Evolutionary conservation across 2,888 invertebrate species (phyloP).

Genomic region (Oxyteleia sp.): DNA sequence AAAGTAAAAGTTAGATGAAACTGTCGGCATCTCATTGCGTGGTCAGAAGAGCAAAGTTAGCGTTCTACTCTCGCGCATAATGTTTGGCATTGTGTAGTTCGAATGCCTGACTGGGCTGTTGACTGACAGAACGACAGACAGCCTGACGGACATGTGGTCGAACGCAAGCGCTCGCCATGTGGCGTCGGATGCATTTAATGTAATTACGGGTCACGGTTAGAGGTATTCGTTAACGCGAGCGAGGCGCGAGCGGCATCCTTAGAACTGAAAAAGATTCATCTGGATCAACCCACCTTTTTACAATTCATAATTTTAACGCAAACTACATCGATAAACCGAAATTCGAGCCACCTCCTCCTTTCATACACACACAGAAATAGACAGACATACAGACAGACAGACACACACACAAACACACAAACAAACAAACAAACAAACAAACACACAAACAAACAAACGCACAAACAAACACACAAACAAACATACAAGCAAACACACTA

Average conservation of each 20-base stretch:
- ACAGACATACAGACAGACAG: too few species aligned
- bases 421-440: too few species aligned
- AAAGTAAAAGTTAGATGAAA: slow-evolving; percentile 52
- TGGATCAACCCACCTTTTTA: slow-evolving; percentile 29
- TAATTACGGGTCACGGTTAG: slow-evolving; percentile 76
- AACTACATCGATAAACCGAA: slow-evolving; percentile 7
- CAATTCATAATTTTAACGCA: slow-evolving; percentile 39
- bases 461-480: too few species aligned
- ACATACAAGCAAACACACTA: too few species aligned
- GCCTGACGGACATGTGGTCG: slow-evolving; percentile 74
- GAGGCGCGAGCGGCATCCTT: slow-evolving; percentile 74
- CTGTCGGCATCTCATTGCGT: slow-evolving; percentile 63
- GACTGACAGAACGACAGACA: slow-evolving; percentile 73
- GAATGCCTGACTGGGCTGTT: slow-evolving; percentile 72
- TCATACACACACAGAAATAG: background rate
- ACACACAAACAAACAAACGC: too few species aligned
- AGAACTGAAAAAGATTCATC: slow-evolving; percentile 70
- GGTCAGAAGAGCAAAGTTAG: slow-evolving; percentile 72
- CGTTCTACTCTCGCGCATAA: slow-evolving; percentile 73
- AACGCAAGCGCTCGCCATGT: slow-evolving; percentile 74
- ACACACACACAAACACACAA: too few species aligned
- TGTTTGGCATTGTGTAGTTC: slow-evolving; percentile 75
- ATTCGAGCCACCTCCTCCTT: background rate
- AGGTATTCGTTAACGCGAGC: slow-evolving; percentile 76
- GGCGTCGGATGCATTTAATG: slow-evolving; percentile 73